Conservation (phyloP, 2,888 invertebrate genomes). For the Listrodromus nycthemerus region DNA sequence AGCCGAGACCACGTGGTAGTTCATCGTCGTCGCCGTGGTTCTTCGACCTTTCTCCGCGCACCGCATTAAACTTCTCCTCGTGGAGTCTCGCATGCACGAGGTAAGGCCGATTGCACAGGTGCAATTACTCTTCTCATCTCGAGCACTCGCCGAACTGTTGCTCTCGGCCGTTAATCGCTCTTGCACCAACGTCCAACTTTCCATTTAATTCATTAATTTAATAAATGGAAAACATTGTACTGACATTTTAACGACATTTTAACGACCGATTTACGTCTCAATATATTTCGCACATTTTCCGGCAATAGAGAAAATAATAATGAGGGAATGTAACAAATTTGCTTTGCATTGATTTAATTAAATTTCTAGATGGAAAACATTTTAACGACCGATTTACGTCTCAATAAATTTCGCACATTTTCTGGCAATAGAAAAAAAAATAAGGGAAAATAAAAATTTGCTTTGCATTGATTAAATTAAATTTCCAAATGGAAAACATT, state of each 20-base stretch:
- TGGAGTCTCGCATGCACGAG: constrained; percentile 13
- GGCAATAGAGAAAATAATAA: no score
- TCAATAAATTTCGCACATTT: background rate
- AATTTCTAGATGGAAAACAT: background rate
- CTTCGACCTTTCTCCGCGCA: constrained; percentile 55
- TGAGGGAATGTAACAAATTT: no score
- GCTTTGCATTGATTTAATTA: background rate
- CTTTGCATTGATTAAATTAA: no score
- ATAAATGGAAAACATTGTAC: background rate
- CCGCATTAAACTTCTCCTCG: constrained; percentile 14
- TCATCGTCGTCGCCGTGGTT: constrained; percentile 45
- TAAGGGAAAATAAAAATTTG: no score
- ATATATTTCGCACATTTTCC: background rate
- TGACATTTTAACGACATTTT: no score
- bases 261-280: background rate
- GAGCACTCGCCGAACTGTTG: background rate
- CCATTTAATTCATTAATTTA: background rate
- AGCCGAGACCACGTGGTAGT: constrained; percentile 36
- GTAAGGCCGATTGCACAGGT: constrained; percentile 30
- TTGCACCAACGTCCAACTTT: background rate
- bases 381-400: background rate
- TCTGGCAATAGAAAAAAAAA: no score
- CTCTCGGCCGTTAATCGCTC: background rate
- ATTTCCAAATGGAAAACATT: no score
- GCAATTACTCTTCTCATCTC: constrained; percentile 27